Conservation (phyloP, 2,888 invertebrate genomes). For the Eupithecia subumbrata region DNA sequence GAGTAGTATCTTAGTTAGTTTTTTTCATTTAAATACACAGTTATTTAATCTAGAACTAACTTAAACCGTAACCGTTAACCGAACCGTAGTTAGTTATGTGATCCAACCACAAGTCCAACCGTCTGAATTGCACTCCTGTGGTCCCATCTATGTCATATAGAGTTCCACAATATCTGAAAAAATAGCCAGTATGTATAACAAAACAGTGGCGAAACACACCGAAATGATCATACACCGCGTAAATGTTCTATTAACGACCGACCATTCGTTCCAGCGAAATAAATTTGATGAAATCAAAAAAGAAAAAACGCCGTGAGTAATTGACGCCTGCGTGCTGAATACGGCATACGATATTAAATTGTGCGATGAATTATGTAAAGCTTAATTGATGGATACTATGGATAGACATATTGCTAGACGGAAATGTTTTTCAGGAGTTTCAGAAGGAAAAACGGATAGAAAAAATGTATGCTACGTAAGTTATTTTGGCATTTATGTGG, state of each 20-base stretch:
- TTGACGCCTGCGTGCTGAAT: constrained; percentile 54
- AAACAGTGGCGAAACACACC: constrained; percentile 14
- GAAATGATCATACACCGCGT: constrained; percentile 50
- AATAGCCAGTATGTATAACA: not conserved
- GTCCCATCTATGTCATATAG: not conserved
- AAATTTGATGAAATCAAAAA: constrained; percentile 73
- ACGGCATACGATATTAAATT: constrained; percentile 54
- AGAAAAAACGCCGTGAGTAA: constrained; percentile 65
- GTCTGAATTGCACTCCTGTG: too few species aligned
- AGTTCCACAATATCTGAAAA: too few species aligned
- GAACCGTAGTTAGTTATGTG: too few species aligned
- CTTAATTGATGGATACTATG: constrained; percentile 37
- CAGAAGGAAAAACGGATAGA: not conserved
- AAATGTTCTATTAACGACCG: constrained; percentile 68
- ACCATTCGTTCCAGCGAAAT: constrained; percentile 72
- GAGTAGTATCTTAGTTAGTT: too few species aligned
- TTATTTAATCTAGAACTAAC: too few species aligned
- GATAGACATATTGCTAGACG: constrained; percentile 26
- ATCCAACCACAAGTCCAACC: too few species aligned
- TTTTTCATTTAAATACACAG: too few species aligned
- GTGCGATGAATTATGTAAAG: constrained; percentile 38
- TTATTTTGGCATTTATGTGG: too few species aligned
- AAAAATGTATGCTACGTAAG: not conserved
- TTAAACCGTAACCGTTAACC: too few species aligned
- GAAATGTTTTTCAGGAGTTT: not conserved